Conservation (phyloP, 2,888 invertebrate species). For the Encarsia formosa region DNA sequence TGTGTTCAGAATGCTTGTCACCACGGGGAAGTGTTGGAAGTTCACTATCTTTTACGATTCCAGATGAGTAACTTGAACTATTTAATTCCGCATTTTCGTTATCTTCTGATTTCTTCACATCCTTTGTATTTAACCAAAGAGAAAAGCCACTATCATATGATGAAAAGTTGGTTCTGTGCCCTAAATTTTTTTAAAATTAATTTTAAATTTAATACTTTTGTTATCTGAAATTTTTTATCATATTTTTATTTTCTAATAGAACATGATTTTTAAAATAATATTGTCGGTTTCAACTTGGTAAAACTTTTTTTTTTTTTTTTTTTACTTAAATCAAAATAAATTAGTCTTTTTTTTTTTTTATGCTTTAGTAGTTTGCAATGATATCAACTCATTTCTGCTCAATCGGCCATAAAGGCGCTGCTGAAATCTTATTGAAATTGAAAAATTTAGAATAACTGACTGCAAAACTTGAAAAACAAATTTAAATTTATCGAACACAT, state of each 20-base stretch:
- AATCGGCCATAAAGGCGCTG: too few relatives aligned
- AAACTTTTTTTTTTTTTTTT: too few relatives aligned
- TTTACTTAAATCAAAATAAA: too few relatives aligned
- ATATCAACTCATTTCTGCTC: too few relatives aligned
- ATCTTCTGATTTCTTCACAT: slow-evolving; percentile 27
- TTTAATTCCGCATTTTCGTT: slow-evolving; percentile 34
- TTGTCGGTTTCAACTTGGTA: too few relatives aligned
- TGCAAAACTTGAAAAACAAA: too few relatives aligned
- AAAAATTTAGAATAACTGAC: too few relatives aligned
- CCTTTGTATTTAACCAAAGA: slow-evolving; percentile 42
- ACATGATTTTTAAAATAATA: background rate
- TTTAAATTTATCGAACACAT: too few relatives aligned
- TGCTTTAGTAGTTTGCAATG: too few relatives aligned
- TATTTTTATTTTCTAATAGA: background rate
- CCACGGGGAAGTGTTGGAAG: slow-evolving; percentile 45
- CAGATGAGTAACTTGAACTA: slow-evolving; percentile 32
- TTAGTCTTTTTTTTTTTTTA: too few relatives aligned
- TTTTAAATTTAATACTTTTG: too few relatives aligned
- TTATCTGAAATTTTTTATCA: background rate
- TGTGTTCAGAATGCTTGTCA: slow-evolving; percentile 48
- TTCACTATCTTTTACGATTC: slow-evolving; percentile 39
- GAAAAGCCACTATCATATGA: slow-evolving; percentile 45
- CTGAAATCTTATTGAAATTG: too few relatives aligned
- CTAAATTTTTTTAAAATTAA: background rate
- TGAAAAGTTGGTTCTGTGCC: slow-evolving; percentile 18